Percentiles rank a stretch among this genome's conserved stretches.
These are phyloP conservation scores for Nothoprocta perdicaria DNA, from an alignment of 2,113 vertebrate species.

Conservation along the genomic window DNA sequence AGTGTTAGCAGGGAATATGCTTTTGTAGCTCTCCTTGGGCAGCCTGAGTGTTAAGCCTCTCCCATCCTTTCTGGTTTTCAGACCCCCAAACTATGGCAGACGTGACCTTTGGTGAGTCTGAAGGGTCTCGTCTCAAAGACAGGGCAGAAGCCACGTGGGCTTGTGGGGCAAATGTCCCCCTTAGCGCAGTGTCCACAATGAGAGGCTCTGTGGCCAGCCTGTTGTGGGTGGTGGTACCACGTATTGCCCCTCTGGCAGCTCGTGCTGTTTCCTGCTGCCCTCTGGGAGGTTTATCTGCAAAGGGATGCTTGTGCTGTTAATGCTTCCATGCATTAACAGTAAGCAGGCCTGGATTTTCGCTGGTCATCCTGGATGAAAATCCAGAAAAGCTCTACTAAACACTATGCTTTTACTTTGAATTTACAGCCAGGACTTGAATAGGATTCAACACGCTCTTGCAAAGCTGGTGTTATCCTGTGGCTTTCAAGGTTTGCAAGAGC, in stretches of 20 bases:
- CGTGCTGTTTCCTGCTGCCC: neutral
- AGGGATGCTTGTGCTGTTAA: neutral
- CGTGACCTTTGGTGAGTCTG: neutral
- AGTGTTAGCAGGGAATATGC: fast-evolving
- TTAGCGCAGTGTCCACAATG: fast-evolving
- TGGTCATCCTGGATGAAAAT: neutral
- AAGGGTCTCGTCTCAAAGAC: neutral
- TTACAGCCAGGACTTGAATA: neutral
- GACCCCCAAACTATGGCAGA: neutral
- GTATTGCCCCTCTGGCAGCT: neutral
- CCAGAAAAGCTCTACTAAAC: neutral
- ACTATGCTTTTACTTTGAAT: neutral
- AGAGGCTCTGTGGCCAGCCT: neutral
- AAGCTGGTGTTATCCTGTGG: neutral
- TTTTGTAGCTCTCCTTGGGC: neutral
- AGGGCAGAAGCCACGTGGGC: too few relatives aligned
- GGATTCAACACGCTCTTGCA: neutral
- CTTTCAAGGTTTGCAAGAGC: neutral
- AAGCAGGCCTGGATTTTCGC: neutral
- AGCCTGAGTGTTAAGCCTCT: neutral
- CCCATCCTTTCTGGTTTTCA: neutral
- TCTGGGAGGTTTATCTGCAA: neutral
- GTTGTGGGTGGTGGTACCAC: neutral
- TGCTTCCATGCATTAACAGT: neutral
- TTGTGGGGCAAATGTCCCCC: neutral